phyloP scores from a whole-genome alignment of 2,888 invertebrate genomes.

The Endotricha flammealis region DNA sequence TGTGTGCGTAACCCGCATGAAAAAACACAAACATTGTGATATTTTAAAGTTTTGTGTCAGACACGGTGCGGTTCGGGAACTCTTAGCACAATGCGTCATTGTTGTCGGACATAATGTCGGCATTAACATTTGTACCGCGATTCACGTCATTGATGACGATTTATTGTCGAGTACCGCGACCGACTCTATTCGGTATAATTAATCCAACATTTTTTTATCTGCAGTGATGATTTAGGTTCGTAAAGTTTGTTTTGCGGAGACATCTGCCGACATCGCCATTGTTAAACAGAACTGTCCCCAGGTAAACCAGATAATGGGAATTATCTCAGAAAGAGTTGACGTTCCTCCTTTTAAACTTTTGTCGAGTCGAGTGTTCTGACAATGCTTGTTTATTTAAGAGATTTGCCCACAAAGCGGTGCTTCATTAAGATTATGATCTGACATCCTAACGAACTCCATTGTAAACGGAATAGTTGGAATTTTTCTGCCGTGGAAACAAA shows the following conservation, averaged over 20 bases:
- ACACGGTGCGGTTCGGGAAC: constrained; percentile 48
- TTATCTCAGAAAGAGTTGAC: constrained; percentile 72
- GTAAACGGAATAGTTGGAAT: constrained; percentile 17
- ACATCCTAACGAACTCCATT: constrained; percentile 28
- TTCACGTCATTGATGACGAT: constrained; percentile 74
- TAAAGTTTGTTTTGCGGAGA: constrained; percentile 72
- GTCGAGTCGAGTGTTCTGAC: constrained; percentile 65
- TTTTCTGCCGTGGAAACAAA: constrained; percentile 15
- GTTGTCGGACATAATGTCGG: constrained; percentile 69
- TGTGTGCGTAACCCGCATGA: constrained; percentile 36
- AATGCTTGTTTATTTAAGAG: constrained; percentile 60
- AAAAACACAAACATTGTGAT: constrained; percentile 49
- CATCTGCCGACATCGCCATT: constrained; percentile 67
- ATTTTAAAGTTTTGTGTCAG: constrained; percentile 51
- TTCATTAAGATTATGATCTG: constrained; percentile 49
- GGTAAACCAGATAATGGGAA: constrained; percentile 70
- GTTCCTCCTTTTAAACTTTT: constrained; percentile 62
- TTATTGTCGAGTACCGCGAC: constrained; percentile 61
- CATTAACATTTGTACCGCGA: constrained; percentile 72
- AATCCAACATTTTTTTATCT: constrained; percentile 58
- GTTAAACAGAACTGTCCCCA: constrained; percentile 57
- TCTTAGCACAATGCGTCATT: constrained; percentile 69
- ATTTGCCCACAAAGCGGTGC: constrained; percentile 38
- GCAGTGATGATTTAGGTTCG: constrained; percentile 57
- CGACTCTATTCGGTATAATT: constrained; percentile 53